Conservation (phyloP, 2,888 invertebrate species). For the Lutraria lutraria region DNA sequence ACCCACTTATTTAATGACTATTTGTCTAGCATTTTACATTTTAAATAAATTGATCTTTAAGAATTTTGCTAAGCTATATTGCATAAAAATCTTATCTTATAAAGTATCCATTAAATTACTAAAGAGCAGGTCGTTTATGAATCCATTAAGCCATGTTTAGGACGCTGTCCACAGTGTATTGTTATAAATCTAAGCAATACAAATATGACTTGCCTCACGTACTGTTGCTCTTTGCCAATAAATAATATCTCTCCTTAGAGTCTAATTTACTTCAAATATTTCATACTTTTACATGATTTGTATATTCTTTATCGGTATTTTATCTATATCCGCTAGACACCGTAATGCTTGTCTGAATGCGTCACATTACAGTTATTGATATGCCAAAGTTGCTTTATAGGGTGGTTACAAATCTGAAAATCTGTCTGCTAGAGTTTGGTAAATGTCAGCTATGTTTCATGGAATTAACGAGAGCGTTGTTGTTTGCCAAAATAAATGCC, state of each 20-base stretch:
- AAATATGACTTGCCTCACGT: too few relatives aligned
- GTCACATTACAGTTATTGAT: not conserved
- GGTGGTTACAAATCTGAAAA: conserved; percentile 19
- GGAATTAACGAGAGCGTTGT: conserved; percentile 6
- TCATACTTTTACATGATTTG: not conserved
- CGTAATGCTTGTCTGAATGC: conserved; percentile 10
- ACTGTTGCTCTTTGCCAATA: too few relatives aligned
- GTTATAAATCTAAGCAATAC: too few relatives aligned
- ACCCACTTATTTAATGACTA: too few relatives aligned
- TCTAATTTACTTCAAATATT: not conserved
- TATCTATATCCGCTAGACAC: not conserved
- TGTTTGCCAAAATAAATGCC: conserved; percentile 17
- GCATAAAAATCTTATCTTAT: too few relatives aligned
- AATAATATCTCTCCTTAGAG: not conserved
- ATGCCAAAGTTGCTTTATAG: not conserved
- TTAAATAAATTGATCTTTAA: too few relatives aligned
- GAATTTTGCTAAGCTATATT: too few relatives aligned
- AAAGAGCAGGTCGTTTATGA: too few relatives aligned
- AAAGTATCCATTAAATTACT: too few relatives aligned
- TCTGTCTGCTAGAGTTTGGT: not conserved
- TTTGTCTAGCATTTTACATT: too few relatives aligned
- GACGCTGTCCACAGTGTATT: too few relatives aligned
- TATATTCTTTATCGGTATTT: not conserved
- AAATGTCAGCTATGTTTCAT: conserved; percentile 13
- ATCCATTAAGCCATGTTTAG: too few relatives aligned